Evolutionary conservation across 2,888 invertebrate genomes (phyloP).

Genomic region (Phengaris arion): DNA sequence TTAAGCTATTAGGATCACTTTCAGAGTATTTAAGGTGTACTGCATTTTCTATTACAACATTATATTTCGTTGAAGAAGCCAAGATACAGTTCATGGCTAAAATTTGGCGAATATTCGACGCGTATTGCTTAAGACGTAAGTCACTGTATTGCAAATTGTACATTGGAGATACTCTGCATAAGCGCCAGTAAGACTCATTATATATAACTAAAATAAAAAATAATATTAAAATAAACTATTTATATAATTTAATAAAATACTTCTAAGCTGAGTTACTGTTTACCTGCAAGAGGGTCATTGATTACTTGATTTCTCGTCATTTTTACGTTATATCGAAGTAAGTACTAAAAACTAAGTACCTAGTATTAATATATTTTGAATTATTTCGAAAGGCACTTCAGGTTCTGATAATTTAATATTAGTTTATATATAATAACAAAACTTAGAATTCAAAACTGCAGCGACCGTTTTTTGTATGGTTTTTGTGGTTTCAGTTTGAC

Average conservation of each 20-base stretch:
- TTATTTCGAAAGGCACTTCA: background rate
- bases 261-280: background rate
- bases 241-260: background rate
- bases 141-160: slow-evolving; percentile 57
- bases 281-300: slow-evolving; percentile 48
- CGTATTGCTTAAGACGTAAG: slow-evolving; percentile 67
- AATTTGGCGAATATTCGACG: slow-evolving; percentile 62
- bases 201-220: slow-evolving; percentile 57
- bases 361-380: background rate
- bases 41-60: slow-evolving; percentile 56
- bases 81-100: slow-evolving; percentile 53
- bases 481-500: no score
- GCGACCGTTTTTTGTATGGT: background rate
- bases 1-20: slow-evolving; percentile 61
- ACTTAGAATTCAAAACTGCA: background rate
- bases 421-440: background rate
- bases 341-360: background rate
- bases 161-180: slow-evolving; percentile 65
- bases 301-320: slow-evolving; percentile 37
- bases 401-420: background rate
- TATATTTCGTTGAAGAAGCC: slow-evolving; percentile 53
- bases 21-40: slow-evolving; percentile 60
- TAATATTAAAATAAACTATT: background rate
- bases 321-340: background rate
- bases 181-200: slow-evolving; percentile 64